phyloP scores from a whole-genome alignment of 2,113 vertebrate genomes.

The Perca schrenkii region DNA sequence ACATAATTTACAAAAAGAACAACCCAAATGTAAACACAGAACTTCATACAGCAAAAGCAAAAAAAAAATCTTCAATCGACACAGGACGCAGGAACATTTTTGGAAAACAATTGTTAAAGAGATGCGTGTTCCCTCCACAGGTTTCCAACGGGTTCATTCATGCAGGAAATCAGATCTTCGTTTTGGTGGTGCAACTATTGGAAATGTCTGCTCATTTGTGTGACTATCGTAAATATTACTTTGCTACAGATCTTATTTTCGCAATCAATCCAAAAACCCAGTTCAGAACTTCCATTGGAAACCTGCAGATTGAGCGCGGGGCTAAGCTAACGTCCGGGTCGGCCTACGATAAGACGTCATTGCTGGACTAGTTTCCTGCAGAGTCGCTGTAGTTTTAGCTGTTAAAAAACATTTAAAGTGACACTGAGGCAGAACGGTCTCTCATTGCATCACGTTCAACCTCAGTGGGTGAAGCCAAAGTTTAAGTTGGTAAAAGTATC shows the following conservation, averaged over 20 bases:
- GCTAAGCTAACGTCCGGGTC: constrained; percentile 42
- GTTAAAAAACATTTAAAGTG: background rate
- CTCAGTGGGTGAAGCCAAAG: background rate
- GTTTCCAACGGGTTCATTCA: background rate
- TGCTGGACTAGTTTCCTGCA: constrained; percentile 17
- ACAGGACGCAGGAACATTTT: constrained; percentile 4
- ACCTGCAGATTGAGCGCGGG: constrained; percentile 1
- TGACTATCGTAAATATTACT: background rate
- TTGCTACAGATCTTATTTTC: background rate
- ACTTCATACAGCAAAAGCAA: constrained; percentile 42
- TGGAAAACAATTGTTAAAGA: background rate
- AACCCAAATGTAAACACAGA: constrained; percentile 69
- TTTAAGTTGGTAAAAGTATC: too few species aligned
- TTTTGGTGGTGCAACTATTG: background rate
- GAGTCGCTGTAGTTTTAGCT: background rate
- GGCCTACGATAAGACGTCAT: constrained; percentile 36
- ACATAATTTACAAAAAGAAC: constrained; percentile 30
- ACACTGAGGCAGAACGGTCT: background rate
- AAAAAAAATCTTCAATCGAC: constrained; percentile 28
- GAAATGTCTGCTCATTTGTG: background rate
- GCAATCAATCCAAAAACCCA: background rate
- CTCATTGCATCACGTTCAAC: background rate
- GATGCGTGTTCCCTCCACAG: background rate
- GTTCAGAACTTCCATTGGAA: background rate
- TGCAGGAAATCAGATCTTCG: background rate